Percentiles rank a stretch among this genome's conserved stretches.
phyloP scores from a whole-genome alignment of 2,888 invertebrate genomes.

The Tridacna gigas region DNA sequence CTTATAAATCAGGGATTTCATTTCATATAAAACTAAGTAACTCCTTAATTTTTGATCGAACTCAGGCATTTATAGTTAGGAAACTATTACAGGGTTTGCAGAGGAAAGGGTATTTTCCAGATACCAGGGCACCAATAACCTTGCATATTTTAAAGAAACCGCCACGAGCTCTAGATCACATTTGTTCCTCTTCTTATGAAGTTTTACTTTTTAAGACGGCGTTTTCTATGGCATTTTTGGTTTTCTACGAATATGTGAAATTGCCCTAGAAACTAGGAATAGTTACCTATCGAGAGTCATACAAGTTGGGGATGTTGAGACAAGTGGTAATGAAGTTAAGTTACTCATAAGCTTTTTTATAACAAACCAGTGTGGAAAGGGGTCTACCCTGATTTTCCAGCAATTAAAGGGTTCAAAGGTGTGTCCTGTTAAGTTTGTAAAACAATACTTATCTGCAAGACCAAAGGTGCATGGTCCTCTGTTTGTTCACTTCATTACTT shows the following conservation, averaged over 20 bases:
- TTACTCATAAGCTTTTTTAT: slow-evolving; percentile 1
- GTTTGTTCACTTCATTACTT: too few species aligned
- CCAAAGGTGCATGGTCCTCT: neutral
- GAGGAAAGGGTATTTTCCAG: slow-evolving; percentile 1
- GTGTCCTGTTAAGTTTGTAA: neutral
- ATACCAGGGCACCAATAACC: slow-evolving; percentile 27
- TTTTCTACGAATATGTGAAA: slow-evolving; percentile 43
- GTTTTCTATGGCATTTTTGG: too few species aligned
- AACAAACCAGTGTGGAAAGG: slow-evolving; percentile 25
- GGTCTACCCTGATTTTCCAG: neutral
- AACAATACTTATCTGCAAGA: neutral
- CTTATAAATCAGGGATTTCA: slow-evolving; percentile 33
- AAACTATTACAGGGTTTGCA: slow-evolving; percentile 45
- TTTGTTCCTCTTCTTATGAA: slow-evolving; percentile 32
- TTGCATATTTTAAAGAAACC: slow-evolving; percentile 3
- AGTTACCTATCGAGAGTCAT: neutral
- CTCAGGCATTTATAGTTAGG: slow-evolving; percentile 30
- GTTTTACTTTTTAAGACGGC: slow-evolving; percentile 26
- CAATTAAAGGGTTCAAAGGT: neutral
- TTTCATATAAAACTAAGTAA: slow-evolving; percentile 35
- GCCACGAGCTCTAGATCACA: neutral
- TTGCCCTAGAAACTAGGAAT: slow-evolving; percentile 6
- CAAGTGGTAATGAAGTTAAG: neutral
- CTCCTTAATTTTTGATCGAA: neutral
- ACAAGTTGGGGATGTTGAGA: neutral